Percentiles rank a stretch among this genome's conserved stretches.
These are phyloP conservation scores for Pseudomyrmex pallidus DNA, from an alignment of 1,140 invertebrate genomes.

Conservation along the genomic window DNA sequence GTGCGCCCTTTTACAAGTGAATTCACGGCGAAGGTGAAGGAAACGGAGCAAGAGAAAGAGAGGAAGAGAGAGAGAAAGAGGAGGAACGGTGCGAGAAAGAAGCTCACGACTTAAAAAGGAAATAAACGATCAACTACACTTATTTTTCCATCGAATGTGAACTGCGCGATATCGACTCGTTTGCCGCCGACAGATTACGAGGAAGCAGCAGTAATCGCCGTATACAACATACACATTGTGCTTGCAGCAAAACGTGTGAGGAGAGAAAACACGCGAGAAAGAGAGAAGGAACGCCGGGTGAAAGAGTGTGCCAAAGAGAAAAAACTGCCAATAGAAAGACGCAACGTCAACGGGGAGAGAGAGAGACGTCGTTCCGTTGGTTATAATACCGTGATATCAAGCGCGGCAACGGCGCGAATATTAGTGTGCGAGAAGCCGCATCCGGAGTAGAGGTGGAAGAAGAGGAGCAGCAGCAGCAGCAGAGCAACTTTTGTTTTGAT, in stretches of 20 bases:
- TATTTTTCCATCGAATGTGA: no score
- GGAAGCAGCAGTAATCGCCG: background rate
- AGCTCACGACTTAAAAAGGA: background rate
- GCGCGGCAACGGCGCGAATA: constrained; percentile 23
- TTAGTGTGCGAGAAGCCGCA: constrained; percentile 46
- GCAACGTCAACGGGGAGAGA: background rate
- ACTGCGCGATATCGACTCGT: background rate
- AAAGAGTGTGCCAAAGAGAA: constrained; percentile 53
- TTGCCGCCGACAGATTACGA: constrained; percentile 19
- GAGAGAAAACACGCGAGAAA: background rate
- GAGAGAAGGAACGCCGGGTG: constrained; percentile 2
- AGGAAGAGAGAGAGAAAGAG: background rate
- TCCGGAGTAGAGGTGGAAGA: constrained; percentile 32
- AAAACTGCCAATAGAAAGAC: constrained; percentile 30
- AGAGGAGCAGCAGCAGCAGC: constrained; percentile 3
- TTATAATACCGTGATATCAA: constrained; percentile 3
- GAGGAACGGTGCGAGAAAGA: background rate
- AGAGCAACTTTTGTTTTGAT: constrained; percentile 71
- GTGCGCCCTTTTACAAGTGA: constrained; percentile 41
- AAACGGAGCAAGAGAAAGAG: constrained; percentile 3
- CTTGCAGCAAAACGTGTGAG: background rate
- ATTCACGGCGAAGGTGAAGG: constrained; percentile 43
- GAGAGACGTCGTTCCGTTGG: background rate
- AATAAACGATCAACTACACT: no score
- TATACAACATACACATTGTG: background rate